Conservation (phyloP, 2,113 vertebrate species). For the chimpanzee (Pan troglodytes) region NHGRI_mPanTro3-v2.1_pri NC_072410.2:94340001-94340500, state of each 20-base stretch:
- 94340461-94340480: not conserved
- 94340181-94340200: not conserved
- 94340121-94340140: not conserved
- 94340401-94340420: not conserved
- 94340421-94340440: not conserved
- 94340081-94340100: slow-evolving; percentile 39
- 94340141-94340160: not conserved
- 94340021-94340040: not conserved
- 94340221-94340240: not conserved
- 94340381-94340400: not conserved
- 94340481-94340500: not conserved
- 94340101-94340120: not conserved
- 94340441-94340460: not conserved
- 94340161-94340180: not conserved
- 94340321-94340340: not conserved
- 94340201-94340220: not conserved
- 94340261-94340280: not conserved
- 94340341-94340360: not conserved
- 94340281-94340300: not conserved
- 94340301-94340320: not conserved
- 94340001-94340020: not conserved
- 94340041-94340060: not conserved
- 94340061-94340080: not conserved
- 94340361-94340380: too few species aligned
- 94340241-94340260: not conserved